phyloP scores from a whole-genome alignment of 2,888 invertebrate genomes.

The Diaprepes abbreviatus region DNA sequence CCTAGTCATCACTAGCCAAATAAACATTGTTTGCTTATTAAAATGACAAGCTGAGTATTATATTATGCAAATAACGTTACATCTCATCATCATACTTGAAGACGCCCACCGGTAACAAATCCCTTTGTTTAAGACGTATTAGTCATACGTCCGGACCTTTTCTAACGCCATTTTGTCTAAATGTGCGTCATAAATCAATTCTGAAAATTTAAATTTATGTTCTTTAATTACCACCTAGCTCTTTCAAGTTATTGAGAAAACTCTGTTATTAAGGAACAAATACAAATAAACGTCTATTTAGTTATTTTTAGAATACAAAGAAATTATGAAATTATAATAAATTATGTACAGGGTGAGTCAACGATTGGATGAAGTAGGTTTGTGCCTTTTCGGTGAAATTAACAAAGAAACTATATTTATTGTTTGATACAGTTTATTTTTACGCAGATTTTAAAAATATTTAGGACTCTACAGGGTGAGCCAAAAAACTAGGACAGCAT shows the following conservation, averaged over 20 bases:
- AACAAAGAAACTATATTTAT: too few relatives aligned
- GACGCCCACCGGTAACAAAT: conserved; percentile 28
- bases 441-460: too few relatives aligned
- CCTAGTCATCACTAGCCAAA: conserved; percentile 21
- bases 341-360: too few relatives aligned
- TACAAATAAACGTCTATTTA: too few relatives aligned
- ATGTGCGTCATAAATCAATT: conserved; percentile 28
- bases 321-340: too few relatives aligned
- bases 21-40: conserved; percentile 28
- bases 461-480: too few relatives aligned
- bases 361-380: too few relatives aligned
- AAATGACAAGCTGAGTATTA: conserved; percentile 30
- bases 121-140: conserved; percentile 32
- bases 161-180: conserved; percentile 18
- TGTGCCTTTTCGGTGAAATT: too few relatives aligned
- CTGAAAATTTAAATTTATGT: conserved; percentile 32
- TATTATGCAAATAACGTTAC: conserved; percentile 28
- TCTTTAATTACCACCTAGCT: conserved; percentile 29
- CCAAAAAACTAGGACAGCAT: too few relatives aligned
- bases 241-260: conserved; percentile 10
- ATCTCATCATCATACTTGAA: conserved; percentile 23
- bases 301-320: too few relatives aligned
- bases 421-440: too few relatives aligned
- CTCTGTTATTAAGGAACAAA: conserved; percentile 12
- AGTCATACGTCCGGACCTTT: conserved; percentile 29